Evolutionary conservation across 2,113 vertebrate species (phyloP), one percentile per base, ranked within the genome.

Genomic region (Tychaedon coryphoeus): DNA sequence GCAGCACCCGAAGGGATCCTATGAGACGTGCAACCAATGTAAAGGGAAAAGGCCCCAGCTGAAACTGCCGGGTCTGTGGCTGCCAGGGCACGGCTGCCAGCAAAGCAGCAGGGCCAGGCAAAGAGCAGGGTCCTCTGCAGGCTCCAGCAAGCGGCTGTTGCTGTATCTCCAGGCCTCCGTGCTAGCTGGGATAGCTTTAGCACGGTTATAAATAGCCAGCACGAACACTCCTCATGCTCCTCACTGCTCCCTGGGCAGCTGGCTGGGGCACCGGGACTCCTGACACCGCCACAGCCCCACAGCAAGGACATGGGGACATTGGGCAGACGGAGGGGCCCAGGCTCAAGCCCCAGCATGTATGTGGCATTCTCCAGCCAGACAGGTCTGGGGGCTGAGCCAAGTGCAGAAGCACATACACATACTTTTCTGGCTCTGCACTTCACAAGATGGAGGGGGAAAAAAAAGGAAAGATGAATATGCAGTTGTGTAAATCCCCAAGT

Each of bases 1-100:
- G 95, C 94, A 92, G 97, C 96, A 95, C 95, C 91, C 53, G 9
- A 94, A 97, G 93, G 90, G 93, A 95, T 75, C 47, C 54, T 86
- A 61, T 9, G n/a, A 84, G 95, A 92, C 12, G 5, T 57, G 57
- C 54, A 73, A 80, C 5, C 42, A 14, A 61, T 38, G 76, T 57
- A 71, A 92, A 94, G 53, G 43, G 60, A 93, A 61, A 51, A 36
- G 56, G 69, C 5, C 29, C 26, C 1, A 19, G 43, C 29, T 51
- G 64, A 65, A 78, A 57, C 7, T 1, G 8, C 33, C n/a, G 3
- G 2, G 6, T 19, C 38, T 19, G 4, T 0, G 23, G 86, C 66
- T 62, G 56, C 77, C 3, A 2, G 71, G 66, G 33, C 61, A 70
- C 0, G 0, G 54, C 31, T 6, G 11, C 24, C 5, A 2, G 70